Base-by-base conservation (phyloP, 2,888 invertebrate genomes). In the Lithophane leautieri region DNA sequence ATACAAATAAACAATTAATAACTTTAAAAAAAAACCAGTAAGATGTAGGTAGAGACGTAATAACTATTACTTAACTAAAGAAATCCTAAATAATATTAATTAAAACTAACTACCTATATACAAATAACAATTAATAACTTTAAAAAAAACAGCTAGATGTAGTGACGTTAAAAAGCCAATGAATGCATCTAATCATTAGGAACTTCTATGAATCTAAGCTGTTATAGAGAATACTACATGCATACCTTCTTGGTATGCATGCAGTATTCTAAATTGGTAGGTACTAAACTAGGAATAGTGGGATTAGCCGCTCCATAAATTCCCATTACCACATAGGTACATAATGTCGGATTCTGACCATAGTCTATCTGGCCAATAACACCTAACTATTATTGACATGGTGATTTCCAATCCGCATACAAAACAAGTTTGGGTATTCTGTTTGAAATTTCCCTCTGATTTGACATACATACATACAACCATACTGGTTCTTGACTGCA, bases 241-340 rank as follows among this genome's bases (percentile, higher is more conserved):
- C 11, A 19, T 42, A 63, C 40, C 0, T 14, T 8, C 12, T 7
- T 12, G 7, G 65, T 34, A 6, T 34, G 6, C 34, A 34, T 34
- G 34, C 34, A 6, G 34, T 6, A 34, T 34, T 34, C 34, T 34
- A 34, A 54, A 63, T 40, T 6, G 40, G 63, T 44, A 25, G 58
- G 4, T 42, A 50, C 14, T 8, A 47, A 47, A 42, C 56, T n/a
- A 40, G 65, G n/a, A 47, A 50, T 47, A 40, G 1, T 67, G 12
- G 42, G 50, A 77, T 50, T 50, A 77, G 19, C 16, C 22, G 47
- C 58, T 50, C n/a, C 58, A 68, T 76, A n/a, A 68, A 77, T 77
- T 42, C n/a, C 14, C 28, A 67, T 58, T 50, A 47, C 47, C 16
- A 16, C 16, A 4, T 16, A 34, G 3, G 34, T 34, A 42, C 12